These are phyloP conservation scores for Solenopsis fugax DNA, from an alignment of 1,140 invertebrate species.

Conservation along the genomic window DNA sequence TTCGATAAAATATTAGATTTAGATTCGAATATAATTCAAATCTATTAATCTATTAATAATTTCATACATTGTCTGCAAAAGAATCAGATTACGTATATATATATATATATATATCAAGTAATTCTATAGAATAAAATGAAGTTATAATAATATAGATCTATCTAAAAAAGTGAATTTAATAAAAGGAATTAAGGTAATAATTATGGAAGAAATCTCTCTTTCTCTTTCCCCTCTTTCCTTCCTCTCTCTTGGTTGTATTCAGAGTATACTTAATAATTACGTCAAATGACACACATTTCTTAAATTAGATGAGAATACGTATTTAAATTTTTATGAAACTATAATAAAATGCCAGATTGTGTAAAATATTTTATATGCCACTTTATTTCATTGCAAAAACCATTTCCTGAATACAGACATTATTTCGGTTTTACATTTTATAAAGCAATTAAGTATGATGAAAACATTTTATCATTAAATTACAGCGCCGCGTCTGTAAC, in stretches of 20 bases:
- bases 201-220: neutral
- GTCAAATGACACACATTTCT: neutral
- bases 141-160: too few relatives aligned
- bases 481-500: neutral
- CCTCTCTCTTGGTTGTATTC: neutral
- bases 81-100: neutral
- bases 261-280: neutral
- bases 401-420: constrained; percentile 29
- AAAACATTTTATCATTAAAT: constrained; percentile 55
- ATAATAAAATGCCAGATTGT: neutral
- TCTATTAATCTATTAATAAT: neutral
- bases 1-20: neutral
- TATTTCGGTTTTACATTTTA: constrained; percentile 49
- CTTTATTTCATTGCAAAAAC: constrained; percentile 39
- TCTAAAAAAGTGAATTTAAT: neutral
- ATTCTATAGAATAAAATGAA: too few relatives aligned
- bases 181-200: neutral
- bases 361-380: constrained; percentile 24
- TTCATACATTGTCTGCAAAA: neutral
- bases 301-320: constrained; percentile 3
- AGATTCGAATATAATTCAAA: neutral
- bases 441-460: constrained; percentile 44
- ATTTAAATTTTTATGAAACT: neutral
- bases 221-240: too few relatives aligned
- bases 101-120: neutral